A percentile compares a stretch with the other conserved stretches of the same genome.
Evolutionary conservation across 2,888 invertebrate species (phyloP).

Genomic region (Dorcus parallelipipedus): DNA sequence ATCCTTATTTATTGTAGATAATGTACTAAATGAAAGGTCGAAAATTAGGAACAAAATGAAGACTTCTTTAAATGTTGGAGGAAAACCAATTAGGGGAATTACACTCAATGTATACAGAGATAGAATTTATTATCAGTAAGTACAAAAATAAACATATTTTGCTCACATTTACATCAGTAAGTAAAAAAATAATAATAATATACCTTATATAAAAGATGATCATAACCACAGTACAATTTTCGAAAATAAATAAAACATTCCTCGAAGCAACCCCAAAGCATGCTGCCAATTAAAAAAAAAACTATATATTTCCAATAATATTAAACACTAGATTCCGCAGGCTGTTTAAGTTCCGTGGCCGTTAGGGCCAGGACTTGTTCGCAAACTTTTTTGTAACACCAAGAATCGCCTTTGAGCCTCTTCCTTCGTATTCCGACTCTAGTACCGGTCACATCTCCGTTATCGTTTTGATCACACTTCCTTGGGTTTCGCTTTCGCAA

Average conservation of each 20-base stretch:
- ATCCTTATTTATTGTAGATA: too few species aligned
- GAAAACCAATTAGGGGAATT: too few species aligned
- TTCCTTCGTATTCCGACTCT: conserved; percentile 67
- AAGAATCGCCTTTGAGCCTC: conserved; percentile 72
- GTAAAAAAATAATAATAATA: background rate
- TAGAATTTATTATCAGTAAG: too few species aligned
- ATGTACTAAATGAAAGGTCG: too few species aligned
- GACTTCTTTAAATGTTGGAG: too few species aligned
- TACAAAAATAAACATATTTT: too few species aligned
- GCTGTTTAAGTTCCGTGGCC: conserved; percentile 25
- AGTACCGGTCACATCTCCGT: conserved; percentile 21
- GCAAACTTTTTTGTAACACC: conserved; percentile 77
- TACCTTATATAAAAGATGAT: too few species aligned
- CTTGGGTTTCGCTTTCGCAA: background rate
- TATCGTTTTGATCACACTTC: background rate
- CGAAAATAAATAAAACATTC: too few species aligned
- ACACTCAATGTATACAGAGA: too few species aligned
- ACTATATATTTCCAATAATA: background rate
- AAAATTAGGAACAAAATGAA: too few species aligned
- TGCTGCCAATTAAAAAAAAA: background rate
- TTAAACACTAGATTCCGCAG: conserved; percentile 17
- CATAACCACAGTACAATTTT: too few species aligned
- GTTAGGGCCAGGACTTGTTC: conserved; percentile 64
- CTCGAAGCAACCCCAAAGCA: too few species aligned
- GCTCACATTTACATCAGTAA: background rate